Evolutionary conservation across 2,888 invertebrate species (phyloP).

Genomic region (Prionchulus punctatus): DNA sequence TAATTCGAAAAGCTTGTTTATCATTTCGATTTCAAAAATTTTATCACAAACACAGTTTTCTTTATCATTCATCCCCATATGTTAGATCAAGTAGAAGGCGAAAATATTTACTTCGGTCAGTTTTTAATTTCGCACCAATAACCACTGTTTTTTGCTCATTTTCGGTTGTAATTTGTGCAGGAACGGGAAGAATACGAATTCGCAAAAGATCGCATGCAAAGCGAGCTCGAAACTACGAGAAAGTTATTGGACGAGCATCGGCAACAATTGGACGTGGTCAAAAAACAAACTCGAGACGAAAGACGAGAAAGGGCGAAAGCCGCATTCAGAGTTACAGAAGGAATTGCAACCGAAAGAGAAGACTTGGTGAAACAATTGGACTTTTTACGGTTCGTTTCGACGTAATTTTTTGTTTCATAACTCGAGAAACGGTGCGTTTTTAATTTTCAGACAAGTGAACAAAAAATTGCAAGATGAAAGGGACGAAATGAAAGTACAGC

Average conservation of each 20-base stretch:
- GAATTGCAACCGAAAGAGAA: conserved; percentile 38
- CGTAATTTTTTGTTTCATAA: too few species aligned
- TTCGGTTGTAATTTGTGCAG: too few species aligned
- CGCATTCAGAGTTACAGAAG: conserved; percentile 31
- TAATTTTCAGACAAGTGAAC: conserved; percentile 33
- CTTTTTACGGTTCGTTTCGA: conserved; percentile 30
- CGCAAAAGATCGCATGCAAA: conserved; percentile 19
- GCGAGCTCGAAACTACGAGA: conserved; percentile 30
- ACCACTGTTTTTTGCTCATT: too few species aligned
- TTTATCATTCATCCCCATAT: too few species aligned
- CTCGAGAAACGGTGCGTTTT: too few species aligned
- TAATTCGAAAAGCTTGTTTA: too few species aligned
- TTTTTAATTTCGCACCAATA: too few species aligned
- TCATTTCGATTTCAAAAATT: too few species aligned
- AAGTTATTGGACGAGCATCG: conserved; percentile 33
- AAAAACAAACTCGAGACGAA: conserved; percentile 33
- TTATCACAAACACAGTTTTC: too few species aligned
- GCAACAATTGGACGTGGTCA: conserved; percentile 31
- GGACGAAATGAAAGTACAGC: conserved; percentile 24
- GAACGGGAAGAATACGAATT: conserved; percentile 22
- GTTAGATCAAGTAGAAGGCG: too few species aligned
- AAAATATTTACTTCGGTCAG: too few species aligned
- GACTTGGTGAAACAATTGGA: conserved; percentile 38
- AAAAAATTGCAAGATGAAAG: conserved; percentile 36
- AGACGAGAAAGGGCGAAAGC: conserved; percentile 35